Evolutionary conservation across 2,888 invertebrate genomes (phyloP), one percentile per base, ranked within the genome.

Genomic region (Brachyptera risi): DNA sequence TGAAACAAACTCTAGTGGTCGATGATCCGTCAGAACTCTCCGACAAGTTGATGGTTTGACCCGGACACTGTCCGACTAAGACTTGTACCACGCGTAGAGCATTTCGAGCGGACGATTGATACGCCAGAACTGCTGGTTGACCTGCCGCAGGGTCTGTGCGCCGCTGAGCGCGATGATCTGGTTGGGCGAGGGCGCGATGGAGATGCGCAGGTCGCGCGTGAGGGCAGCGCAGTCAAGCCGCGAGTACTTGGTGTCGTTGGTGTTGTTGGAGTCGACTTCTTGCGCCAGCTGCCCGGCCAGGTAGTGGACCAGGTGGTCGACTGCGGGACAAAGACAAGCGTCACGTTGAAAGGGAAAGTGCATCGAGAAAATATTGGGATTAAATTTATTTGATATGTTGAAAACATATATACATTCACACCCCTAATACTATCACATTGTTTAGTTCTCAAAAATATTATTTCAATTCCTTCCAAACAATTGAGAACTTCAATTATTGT

Each of bases 41-140:
- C n/a, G n/a, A n/a, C n/a, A n/a, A n/a, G n/a, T n/a, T n/a, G n/a
- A n/a, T n/a, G n/a, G n/a, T n/a, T n/a, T n/a, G n/a, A n/a, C n/a
- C n/a, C n/a, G n/a, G n/a, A n/a, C n/a, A n/a, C n/a, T n/a, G n/a
- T n/a, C n/a, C n/a, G n/a, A n/a, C 31, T 31, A 31, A 11, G 31
- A 31, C 31, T 31, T 31, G 31, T 31, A 31, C 31, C 31, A 31
- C 7, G 31, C 31, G 75, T 96, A 97, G 75, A 87, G 96, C 90
- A 97, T 92, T 77, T 97, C 96, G 75, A 97, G 80, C 0, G 96
- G 96, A 75, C 92, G 92, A 79, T 96, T 96, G 69, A 85, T 86
- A 79, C 90, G 90, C 95, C 96, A 96, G 76, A 92, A 96, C 74
- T 92, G 93, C 73, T 96, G 96, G 74, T 94, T 92, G 37, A 97